phyloP scores from a whole-genome alignment of 2,113 vertebrate genomes.

The human region GRCh38 chrX:72839001-72839500 shows the following conservation, averaged over 20 bases:
- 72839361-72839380: neutral
- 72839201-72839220: neutral
- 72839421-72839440: neutral
- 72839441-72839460: neutral
- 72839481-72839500: neutral
- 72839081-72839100: neutral
- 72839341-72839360: neutral
- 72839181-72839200: neutral
- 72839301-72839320: neutral
- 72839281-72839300: neutral
- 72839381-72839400: neutral
- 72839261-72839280: neutral
- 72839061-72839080: neutral
- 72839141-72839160: neutral
- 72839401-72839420: neutral
- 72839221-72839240: neutral
- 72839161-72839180: neutral
- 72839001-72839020: neutral
- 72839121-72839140: neutral
- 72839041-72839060: neutral
- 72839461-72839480: neutral
- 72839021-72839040: neutral
- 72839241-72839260: neutral
- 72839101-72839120: neutral
- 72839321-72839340: too few relatives aligned